phyloP scores from a whole-genome alignment of 2,888 invertebrate genomes.

The Coelopa pilipes region DNA sequence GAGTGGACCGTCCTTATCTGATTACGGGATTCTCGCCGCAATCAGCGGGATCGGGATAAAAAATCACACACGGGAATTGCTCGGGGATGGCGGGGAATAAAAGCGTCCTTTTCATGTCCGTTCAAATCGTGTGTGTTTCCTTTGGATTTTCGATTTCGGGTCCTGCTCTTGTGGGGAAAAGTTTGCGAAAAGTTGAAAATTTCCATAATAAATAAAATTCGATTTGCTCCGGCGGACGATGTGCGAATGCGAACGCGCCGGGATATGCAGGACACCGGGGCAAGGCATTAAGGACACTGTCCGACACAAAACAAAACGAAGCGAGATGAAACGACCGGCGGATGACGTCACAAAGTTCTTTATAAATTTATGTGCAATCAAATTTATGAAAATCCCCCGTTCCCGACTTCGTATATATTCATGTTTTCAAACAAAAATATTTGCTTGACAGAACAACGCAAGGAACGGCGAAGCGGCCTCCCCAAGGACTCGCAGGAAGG shows the following conservation, averaged over 20 bases:
- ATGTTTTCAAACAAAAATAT: constrained; percentile 11
- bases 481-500: constrained; percentile 16
- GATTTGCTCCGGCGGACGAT: constrained; percentile 13
- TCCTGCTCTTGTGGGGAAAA: no score
- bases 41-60: no score
- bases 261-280: no score
- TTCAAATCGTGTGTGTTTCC: no score
- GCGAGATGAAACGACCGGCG: background rate
- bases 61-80: no score
- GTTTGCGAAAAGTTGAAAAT: constrained; percentile 1
- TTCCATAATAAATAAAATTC: constrained; percentile 30
- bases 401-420: background rate
- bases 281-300: no score
- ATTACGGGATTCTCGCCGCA: no score
- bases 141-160: no score
- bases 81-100: no score
- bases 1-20: no score
- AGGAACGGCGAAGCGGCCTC: constrained; percentile 4
- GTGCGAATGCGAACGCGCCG: constrained; percentile 3
- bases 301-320: background rate
- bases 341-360: background rate
- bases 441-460: constrained; percentile 19
- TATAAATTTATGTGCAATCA: constrained; percentile 17
- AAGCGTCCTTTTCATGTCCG: no score
- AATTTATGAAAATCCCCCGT: constrained; percentile 18